Percentiles rank a stretch among this genome's conserved stretches.
Conservation (phyloP, 2,888 invertebrate species). For the Sussaba pulchella region DNA sequence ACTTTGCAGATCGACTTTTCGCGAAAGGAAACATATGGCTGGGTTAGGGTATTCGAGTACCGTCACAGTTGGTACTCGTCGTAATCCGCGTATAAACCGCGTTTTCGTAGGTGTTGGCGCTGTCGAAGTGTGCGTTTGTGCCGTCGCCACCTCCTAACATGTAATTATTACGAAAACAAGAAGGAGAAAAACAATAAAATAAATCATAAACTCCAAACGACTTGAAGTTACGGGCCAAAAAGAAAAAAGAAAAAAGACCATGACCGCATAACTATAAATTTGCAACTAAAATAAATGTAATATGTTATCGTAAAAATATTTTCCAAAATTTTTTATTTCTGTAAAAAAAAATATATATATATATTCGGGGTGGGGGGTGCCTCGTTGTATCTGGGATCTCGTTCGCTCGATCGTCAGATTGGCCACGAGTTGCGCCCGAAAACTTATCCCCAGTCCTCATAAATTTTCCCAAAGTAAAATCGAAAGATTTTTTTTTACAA, state of each 20-base stretch:
- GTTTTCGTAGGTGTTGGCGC: conserved; percentile 51
- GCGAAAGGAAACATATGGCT: conserved; percentile 27
- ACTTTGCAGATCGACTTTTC: not conserved
- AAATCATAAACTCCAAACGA: not conserved
- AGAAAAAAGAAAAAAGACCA: no score
- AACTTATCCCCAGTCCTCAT: not conserved
- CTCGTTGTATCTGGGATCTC: conserved; percentile 37
- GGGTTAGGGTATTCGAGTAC: conserved; percentile 55
- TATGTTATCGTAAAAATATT: no score
- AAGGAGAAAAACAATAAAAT: not conserved
- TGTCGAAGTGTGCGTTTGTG: conserved; percentile 62
- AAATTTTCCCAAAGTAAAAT: conserved; percentile 5
- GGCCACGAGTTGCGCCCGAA: conserved; percentile 63
- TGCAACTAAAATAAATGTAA: no score
- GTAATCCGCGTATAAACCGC: conserved; percentile 6
- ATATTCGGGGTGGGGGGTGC: conserved; percentile 41
- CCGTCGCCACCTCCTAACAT: conserved; percentile 30
- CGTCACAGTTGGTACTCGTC: conserved; percentile 54
- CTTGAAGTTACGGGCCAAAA: no score
- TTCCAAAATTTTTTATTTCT: not conserved
- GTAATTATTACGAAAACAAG: conserved; percentile 21
- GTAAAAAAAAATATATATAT: not conserved
- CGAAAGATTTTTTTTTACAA: no score
- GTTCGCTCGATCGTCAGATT: conserved; percentile 54
- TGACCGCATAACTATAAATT: no score